These are phyloP conservation scores for Noctua janthe DNA, from an alignment of 2,888 invertebrate genomes.

Conservation along the genomic window DNA sequence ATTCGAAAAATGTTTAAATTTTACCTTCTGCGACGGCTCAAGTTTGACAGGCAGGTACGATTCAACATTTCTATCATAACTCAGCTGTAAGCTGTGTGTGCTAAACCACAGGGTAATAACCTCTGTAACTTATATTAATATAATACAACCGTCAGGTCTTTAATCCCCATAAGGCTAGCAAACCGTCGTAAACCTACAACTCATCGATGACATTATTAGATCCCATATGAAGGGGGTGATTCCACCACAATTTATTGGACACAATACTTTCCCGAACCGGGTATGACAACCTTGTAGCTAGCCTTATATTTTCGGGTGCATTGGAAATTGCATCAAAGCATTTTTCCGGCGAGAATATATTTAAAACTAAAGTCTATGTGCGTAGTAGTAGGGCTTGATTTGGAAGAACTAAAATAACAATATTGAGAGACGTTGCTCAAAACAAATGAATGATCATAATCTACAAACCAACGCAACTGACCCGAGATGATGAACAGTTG, in stretches of 20 bases:
- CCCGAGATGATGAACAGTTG: constrained; percentile 63
- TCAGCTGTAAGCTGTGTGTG: background rate
- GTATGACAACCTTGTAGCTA: background rate
- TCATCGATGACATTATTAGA: constrained; percentile 41
- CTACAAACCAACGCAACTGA: constrained; percentile 56
- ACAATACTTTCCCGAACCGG: constrained; percentile 28
- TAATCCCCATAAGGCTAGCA: constrained; percentile 39
- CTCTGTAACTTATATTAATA: constrained; percentile 39
- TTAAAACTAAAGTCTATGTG: background rate
- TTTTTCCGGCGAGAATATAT: background rate
- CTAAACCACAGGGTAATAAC: constrained; percentile 23
- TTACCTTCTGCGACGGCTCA: background rate
- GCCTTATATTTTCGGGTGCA: background rate
- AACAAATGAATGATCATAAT: constrained; percentile 60
- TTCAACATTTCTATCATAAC: background rate
- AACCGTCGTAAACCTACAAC: constrained; percentile 39
- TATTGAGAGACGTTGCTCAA: background rate
- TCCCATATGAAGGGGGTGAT: constrained; percentile 27
- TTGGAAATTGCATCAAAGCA: background rate
- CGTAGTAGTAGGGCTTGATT: background rate
- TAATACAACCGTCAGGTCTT: constrained; percentile 3
- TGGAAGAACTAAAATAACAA: background rate
- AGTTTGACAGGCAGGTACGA: background rate
- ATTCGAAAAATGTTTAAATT: background rate
- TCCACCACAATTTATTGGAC: constrained; percentile 44